A percentile compares a stretch with the other conserved stretches of the same genome.
Conservation (phyloP, 1,140 invertebrate species). For the Telenomus remus region DNA sequence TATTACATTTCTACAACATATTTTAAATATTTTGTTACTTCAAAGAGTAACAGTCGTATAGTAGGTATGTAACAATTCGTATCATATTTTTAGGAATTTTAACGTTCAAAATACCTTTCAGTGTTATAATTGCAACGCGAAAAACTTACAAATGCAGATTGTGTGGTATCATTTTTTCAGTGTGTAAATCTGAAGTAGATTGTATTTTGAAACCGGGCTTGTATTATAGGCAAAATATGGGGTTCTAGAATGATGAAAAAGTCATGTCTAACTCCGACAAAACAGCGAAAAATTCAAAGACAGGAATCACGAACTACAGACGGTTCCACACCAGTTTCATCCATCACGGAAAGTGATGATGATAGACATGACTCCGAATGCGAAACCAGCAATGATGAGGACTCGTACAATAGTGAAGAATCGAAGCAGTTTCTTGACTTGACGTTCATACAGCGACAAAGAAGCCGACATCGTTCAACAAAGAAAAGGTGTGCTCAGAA, state of each 20-base stretch:
- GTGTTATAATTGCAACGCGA: too few relatives aligned
- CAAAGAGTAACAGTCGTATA: too few relatives aligned
- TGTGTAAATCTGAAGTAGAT: too few relatives aligned
- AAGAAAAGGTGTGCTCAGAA: slow-evolving; percentile 20
- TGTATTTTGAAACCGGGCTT: too few relatives aligned
- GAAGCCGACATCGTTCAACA: slow-evolving; percentile 11
- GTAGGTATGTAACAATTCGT: too few relatives aligned
- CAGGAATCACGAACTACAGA: slow-evolving; percentile 65
- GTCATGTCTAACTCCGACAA: slow-evolving; percentile 53
- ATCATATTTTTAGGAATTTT: too few relatives aligned
- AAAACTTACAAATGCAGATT: too few relatives aligned
- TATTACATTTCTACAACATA: too few relatives aligned
- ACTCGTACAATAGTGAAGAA: slow-evolving; percentile 69
- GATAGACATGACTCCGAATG: slow-evolving; percentile 60
- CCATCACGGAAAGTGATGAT: slow-evolving; percentile 65
- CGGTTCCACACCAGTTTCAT: slow-evolving; percentile 61
- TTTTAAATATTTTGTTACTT: too few relatives aligned
- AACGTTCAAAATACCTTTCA: too few relatives aligned
- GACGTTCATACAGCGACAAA: slow-evolving; percentile 17
- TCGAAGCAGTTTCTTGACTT: slow-evolving; percentile 53
- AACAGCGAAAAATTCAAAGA: slow-evolving; percentile 55
- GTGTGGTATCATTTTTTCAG: too few relatives aligned
- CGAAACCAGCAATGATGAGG: slow-evolving; percentile 67
- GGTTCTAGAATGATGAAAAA: slow-evolving; percentile 63
- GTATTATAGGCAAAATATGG: slow-evolving; percentile 69